A percentile compares a stretch with the other conserved stretches of the same genome.
Evolutionary conservation across 2,888 invertebrate genomes (phyloP).

Genomic region (Tromatobia lineatoria): DNA sequence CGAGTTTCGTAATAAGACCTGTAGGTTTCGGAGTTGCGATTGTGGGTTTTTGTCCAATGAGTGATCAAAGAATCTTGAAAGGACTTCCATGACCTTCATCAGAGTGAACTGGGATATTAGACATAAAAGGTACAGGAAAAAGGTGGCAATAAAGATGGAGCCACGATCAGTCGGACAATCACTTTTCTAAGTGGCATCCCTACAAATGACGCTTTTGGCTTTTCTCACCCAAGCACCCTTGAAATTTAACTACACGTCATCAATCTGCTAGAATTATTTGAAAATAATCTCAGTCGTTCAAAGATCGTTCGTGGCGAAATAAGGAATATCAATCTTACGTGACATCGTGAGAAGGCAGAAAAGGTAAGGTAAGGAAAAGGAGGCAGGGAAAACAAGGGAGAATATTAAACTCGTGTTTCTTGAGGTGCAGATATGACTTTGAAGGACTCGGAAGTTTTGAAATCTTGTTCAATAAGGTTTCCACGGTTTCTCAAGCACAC

Average conservation of each 20-base stretch:
- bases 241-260: neutral
- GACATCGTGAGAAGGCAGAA: neutral
- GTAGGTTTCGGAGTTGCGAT: slow-evolving; percentile 13
- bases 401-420: slow-evolving; percentile 24
- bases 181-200: neutral
- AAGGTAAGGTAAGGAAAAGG: neutral
- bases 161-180: neutral
- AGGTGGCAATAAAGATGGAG: neutral
- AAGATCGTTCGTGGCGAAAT: neutral
- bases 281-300: neutral
- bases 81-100: slow-evolving; percentile 3
- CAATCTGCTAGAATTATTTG: neutral
- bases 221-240: neutral
- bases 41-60: neutral
- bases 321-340: neutral
- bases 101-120: neutral
- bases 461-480: neutral
- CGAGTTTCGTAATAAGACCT: neutral
- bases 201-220: neutral
- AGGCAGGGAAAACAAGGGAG: neutral
- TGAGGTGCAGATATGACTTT: neutral
- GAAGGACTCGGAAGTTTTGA: neutral
- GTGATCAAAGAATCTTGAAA: slow-evolving; percentile 14
- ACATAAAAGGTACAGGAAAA: neutral
- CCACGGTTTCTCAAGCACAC: neutral